These are phyloP conservation scores for Pantherophis guttatus DNA, from an alignment of 2,113 vertebrate genomes.

Conservation along the genomic window DNA sequence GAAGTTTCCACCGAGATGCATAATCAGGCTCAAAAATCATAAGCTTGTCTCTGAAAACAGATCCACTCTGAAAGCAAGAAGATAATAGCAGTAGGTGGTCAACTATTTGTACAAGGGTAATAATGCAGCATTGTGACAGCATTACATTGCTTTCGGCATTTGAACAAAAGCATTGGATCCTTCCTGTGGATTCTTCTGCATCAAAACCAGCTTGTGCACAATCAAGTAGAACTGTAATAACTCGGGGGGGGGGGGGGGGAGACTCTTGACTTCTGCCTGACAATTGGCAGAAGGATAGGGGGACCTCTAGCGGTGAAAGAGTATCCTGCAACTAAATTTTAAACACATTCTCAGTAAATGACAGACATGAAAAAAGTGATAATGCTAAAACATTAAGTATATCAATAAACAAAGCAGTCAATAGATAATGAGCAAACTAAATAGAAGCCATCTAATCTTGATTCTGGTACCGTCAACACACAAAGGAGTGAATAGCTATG, in stretches of 20 bases:
- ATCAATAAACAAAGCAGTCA: not conserved
- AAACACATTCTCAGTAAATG: not conserved
- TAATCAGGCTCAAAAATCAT: not conserved
- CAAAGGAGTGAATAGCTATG: not conserved
- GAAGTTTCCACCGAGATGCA: not conserved
- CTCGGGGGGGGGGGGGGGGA: too few relatives aligned
- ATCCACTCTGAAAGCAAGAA: not conserved
- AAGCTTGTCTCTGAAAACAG: not conserved
- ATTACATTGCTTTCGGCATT: not conserved
- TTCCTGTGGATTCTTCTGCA: not conserved
- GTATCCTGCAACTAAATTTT: not conserved
- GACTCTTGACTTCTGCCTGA: not conserved
- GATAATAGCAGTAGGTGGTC: not conserved
- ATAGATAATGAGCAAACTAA: not conserved
- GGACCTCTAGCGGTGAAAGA: not conserved
- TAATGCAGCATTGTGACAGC: not conserved
- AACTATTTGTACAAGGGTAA: not conserved
- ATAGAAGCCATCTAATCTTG: not conserved
- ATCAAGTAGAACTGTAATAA: not conserved
- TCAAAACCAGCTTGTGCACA: not conserved
- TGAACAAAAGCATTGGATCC: not conserved
- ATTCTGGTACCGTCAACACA: not conserved
- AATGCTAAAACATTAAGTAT: not conserved
- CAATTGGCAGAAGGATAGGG: not conserved
- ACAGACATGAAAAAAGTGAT: not conserved